A percentile compares a stretch with the other conserved stretches of the same genome.
These are phyloP conservation scores for Chiroxiphia lanceolata DNA, from an alignment of 2,797 vertebrate species.

Conservation along the genomic window DNA sequence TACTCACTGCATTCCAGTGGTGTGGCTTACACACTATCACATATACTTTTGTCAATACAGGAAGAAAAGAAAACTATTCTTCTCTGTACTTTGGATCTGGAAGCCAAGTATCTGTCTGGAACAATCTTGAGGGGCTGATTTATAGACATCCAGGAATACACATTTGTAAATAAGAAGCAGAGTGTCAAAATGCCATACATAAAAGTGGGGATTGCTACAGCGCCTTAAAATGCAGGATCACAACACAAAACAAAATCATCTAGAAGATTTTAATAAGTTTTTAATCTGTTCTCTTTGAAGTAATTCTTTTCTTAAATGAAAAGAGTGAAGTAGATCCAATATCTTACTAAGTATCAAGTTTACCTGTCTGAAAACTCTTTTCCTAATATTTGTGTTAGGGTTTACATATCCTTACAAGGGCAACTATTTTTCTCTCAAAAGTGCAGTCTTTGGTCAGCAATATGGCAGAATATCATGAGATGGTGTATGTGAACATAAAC, in stretches of 20 bases:
- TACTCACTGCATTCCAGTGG: slow-evolving; percentile 56
- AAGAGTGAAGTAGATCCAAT: neutral
- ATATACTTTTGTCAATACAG: slow-evolving; percentile 43
- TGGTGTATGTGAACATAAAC: neutral
- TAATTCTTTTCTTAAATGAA: neutral
- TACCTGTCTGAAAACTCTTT: neutral
- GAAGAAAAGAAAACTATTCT: slow-evolving; percentile 31
- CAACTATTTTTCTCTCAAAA: neutral
- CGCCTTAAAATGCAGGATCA: neutral
- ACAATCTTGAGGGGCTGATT: neutral
- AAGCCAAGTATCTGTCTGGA: slow-evolving; percentile 40
- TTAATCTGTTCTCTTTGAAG: neutral
- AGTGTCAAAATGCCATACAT: neutral
- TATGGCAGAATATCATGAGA: neutral
- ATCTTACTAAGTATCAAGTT: neutral
- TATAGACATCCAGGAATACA: neutral
- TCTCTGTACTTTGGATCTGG: neutral
- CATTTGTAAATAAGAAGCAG: neutral
- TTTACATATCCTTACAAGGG: neutral
- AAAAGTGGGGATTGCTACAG: neutral
- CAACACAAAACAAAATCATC: neutral
- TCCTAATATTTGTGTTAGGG: neutral
- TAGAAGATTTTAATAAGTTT: neutral
- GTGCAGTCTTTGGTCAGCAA: accelerated
- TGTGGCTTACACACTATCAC: slow-evolving; percentile 10